Evolutionary conservation across 1,140 invertebrate species (phyloP).

Genomic region (Amphibalanus amphitrite): DNA sequence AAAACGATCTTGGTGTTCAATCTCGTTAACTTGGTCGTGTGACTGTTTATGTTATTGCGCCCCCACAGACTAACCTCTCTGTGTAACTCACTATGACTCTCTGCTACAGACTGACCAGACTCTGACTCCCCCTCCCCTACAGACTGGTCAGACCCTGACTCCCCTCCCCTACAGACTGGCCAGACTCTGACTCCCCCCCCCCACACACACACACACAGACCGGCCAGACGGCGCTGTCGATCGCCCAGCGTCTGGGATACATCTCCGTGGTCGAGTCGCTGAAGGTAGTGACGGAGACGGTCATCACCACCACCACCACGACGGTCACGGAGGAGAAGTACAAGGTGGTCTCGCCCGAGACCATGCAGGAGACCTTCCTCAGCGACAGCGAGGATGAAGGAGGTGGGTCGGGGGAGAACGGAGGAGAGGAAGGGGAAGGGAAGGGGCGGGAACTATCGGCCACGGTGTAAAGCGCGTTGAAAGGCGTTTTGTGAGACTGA

Average conservation of each 20-base stretch:
- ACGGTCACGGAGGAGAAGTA: slow-evolving; percentile 80
- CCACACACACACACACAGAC: too few species aligned
- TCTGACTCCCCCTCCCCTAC: background rate
- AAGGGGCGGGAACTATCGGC: too few species aligned
- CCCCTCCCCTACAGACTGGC: slow-evolving; percentile 48
- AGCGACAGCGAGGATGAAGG: slow-evolving; percentile 99
- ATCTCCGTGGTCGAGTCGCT: slow-evolving; percentile 96
- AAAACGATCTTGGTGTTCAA: background rate
- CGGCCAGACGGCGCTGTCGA: slow-evolving; percentile 92
- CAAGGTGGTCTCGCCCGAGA: slow-evolving; percentile 91
- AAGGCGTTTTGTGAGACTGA: too few species aligned
- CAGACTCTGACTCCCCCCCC: too few species aligned
- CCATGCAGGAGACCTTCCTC: slow-evolving; percentile 97
- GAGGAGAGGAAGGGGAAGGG: too few species aligned
- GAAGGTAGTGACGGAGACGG: slow-evolving; percentile 83
- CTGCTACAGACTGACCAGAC: background rate
- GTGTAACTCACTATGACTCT: too few species aligned
- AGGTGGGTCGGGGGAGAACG: slow-evolving; percentile 84
- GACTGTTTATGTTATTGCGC: too few species aligned
- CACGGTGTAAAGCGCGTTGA: too few species aligned
- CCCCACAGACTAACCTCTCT: too few species aligned
- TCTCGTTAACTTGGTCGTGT: too few species aligned
- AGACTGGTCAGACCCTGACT: too few species aligned
- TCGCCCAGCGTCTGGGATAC: slow-evolving; percentile 92
- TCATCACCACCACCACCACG: slow-evolving; percentile 36